Evolutionary conservation across 2,113 vertebrate genomes (phyloP).

Genomic region (Passer montanus): DNA sequence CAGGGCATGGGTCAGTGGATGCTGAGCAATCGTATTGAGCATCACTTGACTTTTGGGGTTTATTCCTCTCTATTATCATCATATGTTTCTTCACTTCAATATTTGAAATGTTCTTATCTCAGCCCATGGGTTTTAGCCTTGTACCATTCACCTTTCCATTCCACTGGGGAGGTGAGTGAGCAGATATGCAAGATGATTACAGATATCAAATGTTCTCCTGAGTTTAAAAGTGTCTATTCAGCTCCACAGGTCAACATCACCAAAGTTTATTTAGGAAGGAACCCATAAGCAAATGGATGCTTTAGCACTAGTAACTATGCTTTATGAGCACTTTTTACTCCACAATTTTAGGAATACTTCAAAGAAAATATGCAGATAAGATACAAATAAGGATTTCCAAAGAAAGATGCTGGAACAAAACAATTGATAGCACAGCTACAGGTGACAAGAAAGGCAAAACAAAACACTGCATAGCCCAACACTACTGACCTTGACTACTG

Average conservation of each 20-base stretch:
- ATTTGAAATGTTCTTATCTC: neutral
- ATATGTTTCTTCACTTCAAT: neutral
- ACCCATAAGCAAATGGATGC: neutral
- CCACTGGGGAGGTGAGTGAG: neutral
- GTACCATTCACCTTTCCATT: neutral
- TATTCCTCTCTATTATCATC: neutral
- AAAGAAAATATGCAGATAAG: neutral
- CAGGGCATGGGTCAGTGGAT: neutral
- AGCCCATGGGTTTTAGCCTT: neutral
- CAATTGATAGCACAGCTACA: neutral
- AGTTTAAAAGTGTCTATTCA: neutral
- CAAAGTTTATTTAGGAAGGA: neutral
- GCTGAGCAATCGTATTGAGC: neutral
- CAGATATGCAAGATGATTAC: neutral
- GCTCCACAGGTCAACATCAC: neutral
- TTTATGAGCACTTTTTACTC: neutral
- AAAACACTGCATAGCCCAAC: neutral
- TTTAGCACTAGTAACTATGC: neutral
- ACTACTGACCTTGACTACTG: neutral
- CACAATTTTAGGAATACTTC: neutral
- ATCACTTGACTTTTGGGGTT: neutral
- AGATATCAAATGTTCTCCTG: neutral
- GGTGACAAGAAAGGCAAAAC: neutral
- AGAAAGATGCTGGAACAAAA: neutral
- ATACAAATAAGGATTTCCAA: neutral